These are phyloP conservation scores for Anadara kagoshimensis DNA, from an alignment of 1,140 invertebrate species.

Conservation along the genomic window DNA sequence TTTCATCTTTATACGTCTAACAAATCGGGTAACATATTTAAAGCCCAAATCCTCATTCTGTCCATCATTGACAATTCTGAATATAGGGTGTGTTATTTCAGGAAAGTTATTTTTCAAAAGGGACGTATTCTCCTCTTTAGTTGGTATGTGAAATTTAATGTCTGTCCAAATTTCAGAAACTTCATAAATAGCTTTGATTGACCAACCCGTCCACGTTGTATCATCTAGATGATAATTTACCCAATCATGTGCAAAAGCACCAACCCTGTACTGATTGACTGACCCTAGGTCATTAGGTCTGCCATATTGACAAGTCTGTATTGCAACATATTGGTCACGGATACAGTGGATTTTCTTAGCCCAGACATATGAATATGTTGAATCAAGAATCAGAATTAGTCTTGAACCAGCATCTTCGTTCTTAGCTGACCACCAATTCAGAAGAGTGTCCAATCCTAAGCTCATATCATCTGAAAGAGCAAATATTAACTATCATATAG, in stretches of 20 bases:
- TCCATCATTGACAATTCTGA: slow-evolving; percentile 59
- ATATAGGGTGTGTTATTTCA: slow-evolving; percentile 56
- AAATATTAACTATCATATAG: too few relatives aligned
- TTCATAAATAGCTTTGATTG: slow-evolving; percentile 51
- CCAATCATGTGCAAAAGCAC: slow-evolving; percentile 67
- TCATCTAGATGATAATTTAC: slow-evolving; percentile 61
- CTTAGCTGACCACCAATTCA: slow-evolving; percentile 65
- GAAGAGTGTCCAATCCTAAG: slow-evolving; percentile 58
- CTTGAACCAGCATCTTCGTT: slow-evolving; percentile 56
- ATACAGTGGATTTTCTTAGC: slow-evolving; percentile 41
- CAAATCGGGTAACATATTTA: slow-evolving; percentile 53
- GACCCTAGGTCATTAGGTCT: slow-evolving; percentile 46
- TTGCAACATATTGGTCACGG: slow-evolving; percentile 50
- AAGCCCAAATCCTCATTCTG: slow-evolving; percentile 52
- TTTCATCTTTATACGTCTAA: slow-evolving; percentile 62
- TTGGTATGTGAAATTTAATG: slow-evolving; percentile 67
- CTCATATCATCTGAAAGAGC: slow-evolving; percentile 55
- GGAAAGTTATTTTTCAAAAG: slow-evolving; percentile 68
- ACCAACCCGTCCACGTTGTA: slow-evolving; percentile 47
- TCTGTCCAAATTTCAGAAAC: slow-evolving; percentile 64
- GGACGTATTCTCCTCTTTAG: slow-evolving; percentile 56
- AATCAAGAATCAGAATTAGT: slow-evolving; percentile 67
- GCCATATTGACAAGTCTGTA: slow-evolving; percentile 61
- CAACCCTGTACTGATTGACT: slow-evolving; percentile 40
- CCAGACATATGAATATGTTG: slow-evolving; percentile 63